A percentile compares a stretch with the other conserved stretches of the same genome.
These are phyloP conservation scores for Synergus gifuensis DNA, from an alignment of 2,888 invertebrate species.

Conservation along the genomic window DNA sequence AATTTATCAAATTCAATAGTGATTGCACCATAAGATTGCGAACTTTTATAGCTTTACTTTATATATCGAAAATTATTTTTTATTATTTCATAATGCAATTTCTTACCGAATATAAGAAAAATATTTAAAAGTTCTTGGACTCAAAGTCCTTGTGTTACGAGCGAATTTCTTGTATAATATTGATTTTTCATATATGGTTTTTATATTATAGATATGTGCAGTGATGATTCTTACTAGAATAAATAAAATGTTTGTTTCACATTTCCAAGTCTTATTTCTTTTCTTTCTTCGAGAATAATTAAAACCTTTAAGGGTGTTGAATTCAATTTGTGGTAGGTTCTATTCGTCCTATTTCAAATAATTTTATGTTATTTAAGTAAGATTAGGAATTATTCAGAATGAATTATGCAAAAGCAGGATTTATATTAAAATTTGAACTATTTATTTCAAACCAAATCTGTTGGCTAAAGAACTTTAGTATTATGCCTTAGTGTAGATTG, in stretches of 20 bases:
- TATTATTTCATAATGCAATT: slow-evolving; percentile 10
- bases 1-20: slow-evolving; percentile 28
- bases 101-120: slow-evolving; percentile 11
- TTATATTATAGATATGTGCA: slow-evolving; percentile 1
- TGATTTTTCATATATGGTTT: slow-evolving; percentile 17
- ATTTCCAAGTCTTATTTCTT: neutral
- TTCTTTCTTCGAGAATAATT: too few species aligned
- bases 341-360: too few species aligned
- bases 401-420: slow-evolving; percentile 26
- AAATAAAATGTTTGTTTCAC: slow-evolving; percentile 35
- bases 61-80: slow-evolving; percentile 22
- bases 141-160: slow-evolving; percentile 10
- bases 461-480: slow-evolving; percentile 58
- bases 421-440: slow-evolving; percentile 66
- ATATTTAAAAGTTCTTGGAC: slow-evolving; percentile 10
- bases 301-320: too few species aligned
- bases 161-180: slow-evolving; percentile 37
- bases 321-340: too few species aligned
- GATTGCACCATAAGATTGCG: neutral
- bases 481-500: slow-evolving; percentile 34
- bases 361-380: too few species aligned
- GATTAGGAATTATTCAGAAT: neutral
- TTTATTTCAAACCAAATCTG: slow-evolving; percentile 67
- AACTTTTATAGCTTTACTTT: slow-evolving; percentile 21
- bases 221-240: slow-evolving; percentile 32